These are phyloP conservation scores for Trididemnum clinides DNA, from an alignment of 23 tunicate genomes.

Conservation along the genomic window DNA sequence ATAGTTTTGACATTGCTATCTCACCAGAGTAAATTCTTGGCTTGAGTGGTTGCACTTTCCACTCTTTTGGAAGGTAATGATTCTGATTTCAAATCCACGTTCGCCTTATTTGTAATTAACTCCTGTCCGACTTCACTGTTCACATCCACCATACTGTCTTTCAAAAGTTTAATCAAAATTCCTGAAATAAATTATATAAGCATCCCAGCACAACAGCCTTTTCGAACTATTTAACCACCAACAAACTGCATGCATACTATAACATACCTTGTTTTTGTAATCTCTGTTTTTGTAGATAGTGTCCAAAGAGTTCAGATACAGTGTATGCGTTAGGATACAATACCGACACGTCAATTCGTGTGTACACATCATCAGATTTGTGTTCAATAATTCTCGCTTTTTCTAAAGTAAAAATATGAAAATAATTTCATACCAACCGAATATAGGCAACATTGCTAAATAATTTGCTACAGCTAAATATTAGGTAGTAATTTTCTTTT, in stretches of 20 bases:
- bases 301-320: conserved; percentile 68
- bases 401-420: not conserved
- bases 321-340: conserved; percentile 65
- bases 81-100: not conserved
- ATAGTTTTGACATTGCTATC: not conserved
- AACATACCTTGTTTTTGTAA: too few relatives aligned
- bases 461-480: too few relatives aligned
- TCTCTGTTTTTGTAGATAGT: too few relatives aligned
- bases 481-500: too few relatives aligned
- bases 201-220: too few relatives aligned
- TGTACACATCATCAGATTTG: not conserved
- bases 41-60: too few relatives aligned
- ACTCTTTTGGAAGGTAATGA: too few relatives aligned
- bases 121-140: not conserved
- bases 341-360: conserved; percentile 43
- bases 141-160: not conserved
- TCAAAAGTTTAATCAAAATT: conserved; percentile 1
- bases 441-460: too few relatives aligned
- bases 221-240: too few relatives aligned
- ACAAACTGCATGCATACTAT: too few relatives aligned
- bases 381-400: not conserved
- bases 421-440: not conserved
- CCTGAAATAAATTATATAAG: too few relatives aligned
- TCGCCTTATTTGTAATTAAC: not conserved
- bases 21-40: too few relatives aligned